phyloP scores from a whole-genome alignment of 2,888 invertebrate species.

The Drosophila borborema region DNA sequence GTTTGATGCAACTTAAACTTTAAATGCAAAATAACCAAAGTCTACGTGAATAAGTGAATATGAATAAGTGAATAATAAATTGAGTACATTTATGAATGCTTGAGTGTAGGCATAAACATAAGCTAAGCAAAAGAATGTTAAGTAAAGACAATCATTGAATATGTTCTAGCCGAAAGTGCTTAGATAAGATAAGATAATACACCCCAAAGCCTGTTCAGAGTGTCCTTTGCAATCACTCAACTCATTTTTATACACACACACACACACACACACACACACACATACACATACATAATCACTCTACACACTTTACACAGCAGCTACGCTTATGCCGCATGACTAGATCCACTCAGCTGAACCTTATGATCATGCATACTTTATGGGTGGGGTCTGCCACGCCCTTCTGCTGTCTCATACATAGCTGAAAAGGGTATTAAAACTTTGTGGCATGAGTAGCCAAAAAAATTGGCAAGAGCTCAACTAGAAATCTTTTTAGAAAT shows the following conservation, averaged over 20 bases:
- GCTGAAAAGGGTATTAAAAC: neutral
- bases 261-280: neutral
- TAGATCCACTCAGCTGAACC: neutral
- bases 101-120: neutral
- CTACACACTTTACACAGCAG: too few species aligned
- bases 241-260: neutral
- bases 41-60: conserved; percentile 4
- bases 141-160: neutral
- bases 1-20: neutral
- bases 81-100: neutral
- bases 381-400: neutral
- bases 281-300: neutral
- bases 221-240: neutral
- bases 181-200: neutral
- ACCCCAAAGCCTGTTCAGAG: neutral
- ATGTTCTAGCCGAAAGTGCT: neutral
- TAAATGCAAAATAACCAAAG: conserved; percentile 17
- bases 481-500: neutral
- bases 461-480: conserved; percentile 3
- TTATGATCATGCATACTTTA: neutral
- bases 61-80: neutral
- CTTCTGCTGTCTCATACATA: neutral
- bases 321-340: too few species aligned
- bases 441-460: neutral
- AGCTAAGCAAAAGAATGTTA: conserved; percentile 5